Evolutionary conservation across 2,113 vertebrate genomes (phyloP).

Genomic region (Glaucomys volans): DNA sequence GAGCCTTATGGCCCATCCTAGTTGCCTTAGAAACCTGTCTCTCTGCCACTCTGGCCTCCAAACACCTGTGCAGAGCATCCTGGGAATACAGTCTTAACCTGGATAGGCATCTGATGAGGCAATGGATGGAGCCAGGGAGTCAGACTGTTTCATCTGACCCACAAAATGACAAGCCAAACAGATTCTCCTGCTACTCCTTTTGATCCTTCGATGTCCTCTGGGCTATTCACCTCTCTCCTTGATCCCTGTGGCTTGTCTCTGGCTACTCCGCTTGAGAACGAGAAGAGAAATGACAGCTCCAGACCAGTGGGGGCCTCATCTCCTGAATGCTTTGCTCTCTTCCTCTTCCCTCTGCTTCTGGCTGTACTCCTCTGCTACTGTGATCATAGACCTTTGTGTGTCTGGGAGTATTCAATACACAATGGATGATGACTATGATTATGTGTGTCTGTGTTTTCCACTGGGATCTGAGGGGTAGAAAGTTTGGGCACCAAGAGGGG

Average conservation of each 20-base stretch:
- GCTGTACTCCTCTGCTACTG: neutral
- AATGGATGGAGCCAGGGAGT: neutral
- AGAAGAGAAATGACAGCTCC: conserved; percentile 10
- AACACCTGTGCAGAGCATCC: neutral
- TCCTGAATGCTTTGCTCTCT: conserved; percentile 16
- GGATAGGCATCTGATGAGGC: neutral
- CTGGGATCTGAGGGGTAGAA: conserved; percentile 1
- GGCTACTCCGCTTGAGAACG: neutral
- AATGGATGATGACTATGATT: conserved; percentile 27
- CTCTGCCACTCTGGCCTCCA: conserved; percentile 3
- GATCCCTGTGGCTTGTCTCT: neutral
- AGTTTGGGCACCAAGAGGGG: neutral
- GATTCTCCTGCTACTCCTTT: conserved; percentile 24
- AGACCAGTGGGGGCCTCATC: neutral
- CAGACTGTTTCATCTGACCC: neutral
- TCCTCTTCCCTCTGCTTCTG: neutral
- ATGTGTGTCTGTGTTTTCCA: conserved; percentile 48
- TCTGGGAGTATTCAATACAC: conserved; percentile 37
- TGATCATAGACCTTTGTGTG: conserved; percentile 18
- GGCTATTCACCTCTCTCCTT: neutral
- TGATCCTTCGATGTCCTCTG: neutral
- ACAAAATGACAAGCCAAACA: neutral
- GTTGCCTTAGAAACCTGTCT: conserved; percentile 36
- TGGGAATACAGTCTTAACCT: conserved; percentile 26
- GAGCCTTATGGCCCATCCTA: neutral